Conservation (phyloP, 2,797 vertebrate species). For the Protonibea diacanthus region DNA sequence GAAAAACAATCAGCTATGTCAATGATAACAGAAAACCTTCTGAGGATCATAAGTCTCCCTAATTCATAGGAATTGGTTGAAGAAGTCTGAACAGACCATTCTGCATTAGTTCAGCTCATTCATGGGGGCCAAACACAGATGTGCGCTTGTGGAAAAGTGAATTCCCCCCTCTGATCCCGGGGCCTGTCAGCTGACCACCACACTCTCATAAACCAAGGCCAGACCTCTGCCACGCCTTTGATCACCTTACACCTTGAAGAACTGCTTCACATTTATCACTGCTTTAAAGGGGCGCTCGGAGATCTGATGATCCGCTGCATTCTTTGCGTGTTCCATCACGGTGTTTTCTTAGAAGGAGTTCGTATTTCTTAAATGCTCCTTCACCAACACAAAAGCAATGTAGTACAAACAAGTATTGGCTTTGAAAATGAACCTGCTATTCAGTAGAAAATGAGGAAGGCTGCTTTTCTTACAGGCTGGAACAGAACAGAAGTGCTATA, state of each 20-base stretch:
- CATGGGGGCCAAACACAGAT: conserved; percentile 48
- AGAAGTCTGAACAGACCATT: conserved; percentile 35
- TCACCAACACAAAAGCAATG: neutral
- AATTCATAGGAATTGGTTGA: conserved; percentile 22
- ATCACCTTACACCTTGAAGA: conserved; percentile 70
- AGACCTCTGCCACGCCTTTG: conserved; percentile 73
- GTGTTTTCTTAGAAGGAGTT: conserved; percentile 16
- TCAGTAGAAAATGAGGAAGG: neutral
- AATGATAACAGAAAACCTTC: conserved; percentile 16
- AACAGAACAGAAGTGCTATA: neutral
- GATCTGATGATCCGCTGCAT: conserved; percentile 52
- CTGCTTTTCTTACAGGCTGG: neutral
- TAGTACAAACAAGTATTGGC: conserved; percentile 2
- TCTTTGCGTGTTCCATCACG: conserved; percentile 37
- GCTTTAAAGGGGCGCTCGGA: conserved; percentile 46
- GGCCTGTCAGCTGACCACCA: conserved; percentile 44
- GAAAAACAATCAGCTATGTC: conserved; percentile 12
- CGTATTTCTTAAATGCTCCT: neutral
- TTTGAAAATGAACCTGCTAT: neutral
- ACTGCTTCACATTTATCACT: conserved; percentile 71
- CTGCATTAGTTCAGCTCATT: conserved; percentile 68
- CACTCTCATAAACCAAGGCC: conserved; percentile 67
- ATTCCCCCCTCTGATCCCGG: conserved; percentile 50
- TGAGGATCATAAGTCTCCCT: conserved; percentile 9
- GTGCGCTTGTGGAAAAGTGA: conserved; percentile 54